These are phyloP conservation scores for Pteria penguin DNA, from an alignment of 2,888 invertebrate genomes.

Conservation along the genomic window DNA sequence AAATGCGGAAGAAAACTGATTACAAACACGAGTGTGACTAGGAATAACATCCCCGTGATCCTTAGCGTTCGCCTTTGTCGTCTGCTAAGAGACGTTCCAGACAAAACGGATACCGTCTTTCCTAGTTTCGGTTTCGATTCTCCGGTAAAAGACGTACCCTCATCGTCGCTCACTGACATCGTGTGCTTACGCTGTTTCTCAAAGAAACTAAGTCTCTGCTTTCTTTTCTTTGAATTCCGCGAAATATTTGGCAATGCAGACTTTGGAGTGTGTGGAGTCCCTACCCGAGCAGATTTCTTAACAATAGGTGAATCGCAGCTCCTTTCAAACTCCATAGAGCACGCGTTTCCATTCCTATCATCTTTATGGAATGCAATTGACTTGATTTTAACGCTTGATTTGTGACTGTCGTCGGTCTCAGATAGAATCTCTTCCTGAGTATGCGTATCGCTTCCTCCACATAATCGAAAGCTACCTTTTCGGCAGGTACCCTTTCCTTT, in stretches of 20 bases:
- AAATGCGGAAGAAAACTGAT: slow-evolving; percentile 53
- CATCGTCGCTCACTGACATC: slow-evolving; percentile 29
- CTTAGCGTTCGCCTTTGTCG: slow-evolving; percentile 22
- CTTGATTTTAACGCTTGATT: slow-evolving; percentile 11
- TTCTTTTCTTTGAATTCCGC: not conserved
- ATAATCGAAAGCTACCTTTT: slow-evolving; percentile 10
- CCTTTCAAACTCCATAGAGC: slow-evolving; percentile 18
- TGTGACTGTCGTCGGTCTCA: slow-evolving; percentile 27
- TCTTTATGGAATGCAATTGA: slow-evolving; percentile 23
- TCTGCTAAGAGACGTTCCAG: not conserved
- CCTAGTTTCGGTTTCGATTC: not conserved
- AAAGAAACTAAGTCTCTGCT: slow-evolving; percentile 3
- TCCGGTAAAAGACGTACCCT: not conserved
- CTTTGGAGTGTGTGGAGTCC: not conserved
- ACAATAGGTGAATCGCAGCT: slow-evolving; percentile 6
- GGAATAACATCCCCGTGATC: slow-evolving; percentile 56
- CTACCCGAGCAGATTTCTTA: not conserved
- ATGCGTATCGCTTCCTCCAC: slow-evolving; percentile 16
- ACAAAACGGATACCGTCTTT: not conserved
- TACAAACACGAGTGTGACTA: slow-evolving; percentile 54
- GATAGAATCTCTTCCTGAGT: slow-evolving; percentile 27
- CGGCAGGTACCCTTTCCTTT: not conserved
- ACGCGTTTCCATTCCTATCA: not conserved
- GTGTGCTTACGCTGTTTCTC: slow-evolving; percentile 13
- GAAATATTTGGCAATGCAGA: too few relatives aligned